These are phyloP conservation scores for Conus canariensis DNA, from an alignment of 2,888 invertebrate genomes.

Conservation along the genomic window DNA sequence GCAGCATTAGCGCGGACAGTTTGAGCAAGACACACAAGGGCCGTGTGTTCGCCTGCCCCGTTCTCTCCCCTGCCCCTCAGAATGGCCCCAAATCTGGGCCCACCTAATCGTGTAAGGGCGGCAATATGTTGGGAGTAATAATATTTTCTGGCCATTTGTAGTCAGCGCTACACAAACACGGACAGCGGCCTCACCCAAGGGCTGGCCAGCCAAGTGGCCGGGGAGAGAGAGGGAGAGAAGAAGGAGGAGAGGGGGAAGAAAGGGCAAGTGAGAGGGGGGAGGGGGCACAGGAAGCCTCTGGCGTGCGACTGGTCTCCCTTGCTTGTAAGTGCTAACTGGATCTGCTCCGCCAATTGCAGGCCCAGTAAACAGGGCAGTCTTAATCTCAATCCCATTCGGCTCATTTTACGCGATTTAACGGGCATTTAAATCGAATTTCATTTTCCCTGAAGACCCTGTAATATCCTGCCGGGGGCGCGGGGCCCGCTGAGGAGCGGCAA, in stretches of 20 bases:
- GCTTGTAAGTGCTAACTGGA: conserved; percentile 55
- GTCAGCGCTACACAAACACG: conserved; percentile 36
- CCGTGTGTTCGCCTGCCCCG: neutral
- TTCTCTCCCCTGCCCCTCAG: neutral
- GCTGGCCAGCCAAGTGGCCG: conserved; percentile 36
- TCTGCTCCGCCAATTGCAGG: conserved; percentile 57
- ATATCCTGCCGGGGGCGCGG: conserved; percentile 45
- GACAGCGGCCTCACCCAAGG: conserved; percentile 25
- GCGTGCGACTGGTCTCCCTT: conserved; percentile 63
- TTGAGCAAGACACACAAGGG: conserved; percentile 37
- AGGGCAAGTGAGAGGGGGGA: too few relatives aligned
- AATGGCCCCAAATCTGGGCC: conserved; percentile 37
- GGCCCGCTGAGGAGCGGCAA: conserved; percentile 45
- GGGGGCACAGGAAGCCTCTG: conserved; percentile 52
- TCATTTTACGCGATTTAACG: conserved; percentile 58
- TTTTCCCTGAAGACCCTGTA: conserved; percentile 56
- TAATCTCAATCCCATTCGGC: conserved; percentile 60
- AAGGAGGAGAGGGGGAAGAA: too few relatives aligned
- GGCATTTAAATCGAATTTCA: conserved; percentile 59
- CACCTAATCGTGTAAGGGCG: conserved; percentile 41
- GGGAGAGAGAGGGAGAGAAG: neutral
- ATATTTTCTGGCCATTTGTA: conserved; percentile 42
- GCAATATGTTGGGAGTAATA: conserved; percentile 47
- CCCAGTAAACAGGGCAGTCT: conserved; percentile 59
- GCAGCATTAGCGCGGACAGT: conserved; percentile 30